Evolutionary conservation across 2,797 vertebrate genomes (phyloP), one percentile per base, ranked within the genome.

Genomic region (Lithobates pipiens): DNA sequence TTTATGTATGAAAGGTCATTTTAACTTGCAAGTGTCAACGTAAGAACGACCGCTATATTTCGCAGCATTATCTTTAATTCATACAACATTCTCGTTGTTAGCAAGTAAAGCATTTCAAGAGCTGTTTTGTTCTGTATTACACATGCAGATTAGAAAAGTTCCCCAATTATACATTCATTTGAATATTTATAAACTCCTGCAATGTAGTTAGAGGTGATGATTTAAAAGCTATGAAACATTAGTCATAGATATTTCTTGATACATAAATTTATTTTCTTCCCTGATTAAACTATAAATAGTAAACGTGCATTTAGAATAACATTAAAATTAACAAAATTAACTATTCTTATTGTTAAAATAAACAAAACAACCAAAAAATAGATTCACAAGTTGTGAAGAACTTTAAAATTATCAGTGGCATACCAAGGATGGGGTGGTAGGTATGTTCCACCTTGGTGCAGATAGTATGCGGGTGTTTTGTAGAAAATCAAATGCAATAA

Each of bases 281-380:
- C 21, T 80, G 67, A 80, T 80, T 70, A 80, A 18, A 34, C 44
- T 80, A 80, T 80, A 70, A 78, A 44, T 77, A 77, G 39, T 68
- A 50, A 70, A 80, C 36, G 21, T 70, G 44, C 8, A 50, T 69
- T 70, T 42, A 50, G 39, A 16, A 65, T 23, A 50, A 1, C 32
- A 32, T 32, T 32, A 32, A 3, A 32, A 32, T 32, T 32, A 32
- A 32, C 44, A 46, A 46, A 46, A 46, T 11, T 1, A 46, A 13
- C 10, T 36, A 6, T 36, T 5, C 34, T 36, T 36, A 36, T 36
- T 36, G 34, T 36, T 36, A 36, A 36, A 36, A 5, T n/a, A 36
- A 7, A 36, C 34, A 29, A 36, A 36, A 36, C 5, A 36, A 6
- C 5, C 0, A 36, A 36, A 0, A 36, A 36, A 5, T 46, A 13